phyloP scores from a whole-genome alignment of 2,113 vertebrate genomes.

The Bathybates hornii region DNA sequence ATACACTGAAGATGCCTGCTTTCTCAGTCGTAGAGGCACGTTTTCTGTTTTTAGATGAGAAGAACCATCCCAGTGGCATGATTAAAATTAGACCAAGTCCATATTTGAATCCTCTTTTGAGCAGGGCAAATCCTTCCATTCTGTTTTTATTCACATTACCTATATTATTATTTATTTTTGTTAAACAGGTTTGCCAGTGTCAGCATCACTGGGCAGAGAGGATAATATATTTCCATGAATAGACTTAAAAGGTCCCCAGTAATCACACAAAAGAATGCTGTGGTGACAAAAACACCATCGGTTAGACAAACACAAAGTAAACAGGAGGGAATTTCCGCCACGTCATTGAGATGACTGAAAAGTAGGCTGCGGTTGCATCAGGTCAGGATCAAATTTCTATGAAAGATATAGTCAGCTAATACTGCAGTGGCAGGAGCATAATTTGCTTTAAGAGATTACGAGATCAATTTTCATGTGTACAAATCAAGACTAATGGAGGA shows the following conservation, averaged over 20 bases:
- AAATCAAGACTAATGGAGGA: neutral
- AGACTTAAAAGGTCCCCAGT: neutral
- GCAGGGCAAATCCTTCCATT: neutral
- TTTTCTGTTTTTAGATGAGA: neutral
- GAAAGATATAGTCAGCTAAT: neutral
- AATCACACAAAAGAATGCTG: neutral
- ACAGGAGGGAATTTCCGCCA: neutral
- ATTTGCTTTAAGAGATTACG: constrained; percentile 21
- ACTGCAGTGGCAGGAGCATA: neutral
- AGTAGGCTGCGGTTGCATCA: neutral
- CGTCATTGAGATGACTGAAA: neutral
- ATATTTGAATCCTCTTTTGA: neutral
- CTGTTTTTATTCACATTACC: neutral
- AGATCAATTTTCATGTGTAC: neutral
- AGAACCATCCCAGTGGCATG: neutral
- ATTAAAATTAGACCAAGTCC: neutral
- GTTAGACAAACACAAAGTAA: neutral
- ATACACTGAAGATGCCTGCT: neutral
- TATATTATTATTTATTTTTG: neutral
- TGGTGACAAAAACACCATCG: neutral
- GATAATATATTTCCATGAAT: neutral
- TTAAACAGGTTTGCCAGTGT: neutral
- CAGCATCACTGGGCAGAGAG: neutral
- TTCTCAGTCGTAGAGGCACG: neutral
- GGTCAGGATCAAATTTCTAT: neutral